Conservation (phyloP, 2,113 vertebrate genomes). For the Pipa parva region DNA sequence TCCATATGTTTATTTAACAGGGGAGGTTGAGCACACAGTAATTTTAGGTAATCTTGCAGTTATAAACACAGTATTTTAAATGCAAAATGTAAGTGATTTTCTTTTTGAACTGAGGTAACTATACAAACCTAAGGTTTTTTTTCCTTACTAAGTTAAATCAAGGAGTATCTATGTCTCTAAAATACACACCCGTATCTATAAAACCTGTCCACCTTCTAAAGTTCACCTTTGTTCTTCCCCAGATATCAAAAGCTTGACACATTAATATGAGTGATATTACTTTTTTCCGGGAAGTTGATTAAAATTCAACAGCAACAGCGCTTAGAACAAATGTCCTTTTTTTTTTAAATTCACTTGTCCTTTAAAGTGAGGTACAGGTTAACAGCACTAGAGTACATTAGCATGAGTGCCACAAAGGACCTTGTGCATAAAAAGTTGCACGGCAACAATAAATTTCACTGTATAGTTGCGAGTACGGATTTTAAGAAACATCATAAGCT, state of each 20-base stretch:
- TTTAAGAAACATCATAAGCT: constrained; percentile 40
- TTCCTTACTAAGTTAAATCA: background rate
- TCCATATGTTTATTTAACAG: too few species aligned
- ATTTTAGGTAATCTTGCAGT: too few species aligned
- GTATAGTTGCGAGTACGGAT: constrained; percentile 33
- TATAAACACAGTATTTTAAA: too few species aligned
- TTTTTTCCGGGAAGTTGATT: constrained; percentile 45
- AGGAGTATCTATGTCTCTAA: constrained; percentile 5
- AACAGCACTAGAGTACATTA: constrained; percentile 32
- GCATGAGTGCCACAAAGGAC: constrained; percentile 35
- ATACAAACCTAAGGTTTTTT: too few species aligned
- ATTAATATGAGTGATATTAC: constrained; percentile 37
- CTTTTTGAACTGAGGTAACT: too few species aligned
- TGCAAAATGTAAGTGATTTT: too few species aligned
- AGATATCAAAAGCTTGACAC: constrained; percentile 30
- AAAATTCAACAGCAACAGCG: constrained; percentile 32
- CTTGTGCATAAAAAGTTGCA: constrained; percentile 41
- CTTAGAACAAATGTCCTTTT: constrained; percentile 31
- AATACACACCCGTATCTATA: constrained; percentile 8
- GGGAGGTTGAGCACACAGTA: too few species aligned
- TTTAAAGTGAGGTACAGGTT: constrained; percentile 36
- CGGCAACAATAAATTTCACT: constrained; percentile 45
- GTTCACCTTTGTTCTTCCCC: constrained; percentile 32
- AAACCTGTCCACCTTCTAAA: constrained; percentile 7
- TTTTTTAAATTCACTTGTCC: constrained; percentile 30